Conservation (phyloP, 1,140 invertebrate genomes). For the Agrilus planipennis region DNA sequence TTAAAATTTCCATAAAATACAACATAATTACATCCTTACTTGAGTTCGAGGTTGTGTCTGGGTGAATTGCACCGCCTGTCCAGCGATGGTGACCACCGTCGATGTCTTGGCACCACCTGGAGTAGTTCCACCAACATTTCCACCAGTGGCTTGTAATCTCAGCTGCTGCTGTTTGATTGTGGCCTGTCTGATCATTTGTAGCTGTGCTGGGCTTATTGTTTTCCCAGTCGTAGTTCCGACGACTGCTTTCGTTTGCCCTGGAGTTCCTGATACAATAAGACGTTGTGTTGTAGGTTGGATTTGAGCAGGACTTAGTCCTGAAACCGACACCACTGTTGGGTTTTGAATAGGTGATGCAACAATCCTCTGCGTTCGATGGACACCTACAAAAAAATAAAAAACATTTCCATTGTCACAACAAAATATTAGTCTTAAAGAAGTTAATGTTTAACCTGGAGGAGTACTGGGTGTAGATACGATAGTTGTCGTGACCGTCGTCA, state of each 20-base stretch:
- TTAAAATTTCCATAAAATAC: no score
- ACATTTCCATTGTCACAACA: no score
- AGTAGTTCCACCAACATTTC: no score
- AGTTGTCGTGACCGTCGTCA: conserved; percentile 32
- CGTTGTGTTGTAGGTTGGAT: conserved; percentile 38
- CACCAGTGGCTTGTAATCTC: conserved; percentile 34
- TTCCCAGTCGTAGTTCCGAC: conserved; percentile 38
- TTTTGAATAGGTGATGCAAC: conserved; percentile 35
- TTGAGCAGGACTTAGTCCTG: conserved; percentile 34
- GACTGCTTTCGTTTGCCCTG: conserved; percentile 28
- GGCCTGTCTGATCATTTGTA: conserved; percentile 38
- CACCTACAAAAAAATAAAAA: conserved; percentile 29
- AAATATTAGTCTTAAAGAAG: no score
- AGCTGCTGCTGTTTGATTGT: conserved; percentile 30
- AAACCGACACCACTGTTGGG: conserved; percentile 36
- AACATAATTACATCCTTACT: no score
- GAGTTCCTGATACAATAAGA: conserved; percentile 35
- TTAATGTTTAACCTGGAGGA: conserved; percentile 26
- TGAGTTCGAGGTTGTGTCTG: conserved; percentile 29
- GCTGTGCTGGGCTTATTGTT: conserved; percentile 36
- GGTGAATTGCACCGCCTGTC: conserved; percentile 28
- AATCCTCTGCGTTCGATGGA: conserved; percentile 36
- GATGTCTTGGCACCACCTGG: conserved; percentile 29
- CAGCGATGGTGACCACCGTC: conserved; percentile 28
- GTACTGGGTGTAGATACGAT: conserved; percentile 25